phyloP scores from a whole-genome alignment of 2,113 vertebrate species.

The Pomatorhinus ruficollis region DNA sequence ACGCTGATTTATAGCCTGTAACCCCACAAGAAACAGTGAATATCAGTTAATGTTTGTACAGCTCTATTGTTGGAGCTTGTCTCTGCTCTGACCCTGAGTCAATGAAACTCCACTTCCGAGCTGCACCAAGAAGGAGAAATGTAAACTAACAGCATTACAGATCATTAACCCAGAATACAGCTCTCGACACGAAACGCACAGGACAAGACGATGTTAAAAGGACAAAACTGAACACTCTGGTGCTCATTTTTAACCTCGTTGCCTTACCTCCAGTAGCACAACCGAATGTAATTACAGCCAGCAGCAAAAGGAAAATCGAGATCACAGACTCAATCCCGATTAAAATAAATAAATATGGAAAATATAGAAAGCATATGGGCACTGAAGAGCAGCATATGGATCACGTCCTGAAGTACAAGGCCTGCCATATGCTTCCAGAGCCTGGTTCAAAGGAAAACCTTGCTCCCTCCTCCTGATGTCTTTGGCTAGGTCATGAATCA shows the following conservation, averaged over 20 bases:
- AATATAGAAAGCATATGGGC: slow-evolving; percentile 73
- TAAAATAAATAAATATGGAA: slow-evolving; percentile 68
- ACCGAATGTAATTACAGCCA: slow-evolving; percentile 66
- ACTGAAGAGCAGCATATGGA: slow-evolving; percentile 75
- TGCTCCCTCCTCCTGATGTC: slow-evolving; percentile 63
- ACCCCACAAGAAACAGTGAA: not conserved
- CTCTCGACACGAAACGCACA: not conserved
- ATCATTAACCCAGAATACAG: not conserved
- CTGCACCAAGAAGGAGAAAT: not conserved
- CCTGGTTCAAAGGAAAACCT: slow-evolving; percentile 61
- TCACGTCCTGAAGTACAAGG: slow-evolving; percentile 69
- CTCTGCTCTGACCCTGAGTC: not conserved
- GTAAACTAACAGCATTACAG: not conserved
- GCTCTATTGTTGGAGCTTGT: not conserved
- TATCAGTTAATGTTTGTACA: not conserved
- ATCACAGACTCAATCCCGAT: slow-evolving; percentile 57
- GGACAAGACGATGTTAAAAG: not conserved
- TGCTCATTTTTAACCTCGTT: not conserved
- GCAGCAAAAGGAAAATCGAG: slow-evolving; percentile 67
- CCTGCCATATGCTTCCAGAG: slow-evolving; percentile 75
- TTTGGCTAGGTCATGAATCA: slow-evolving; percentile 77
- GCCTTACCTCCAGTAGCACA: slow-evolving; percentile 50
- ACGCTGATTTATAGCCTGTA: not conserved
- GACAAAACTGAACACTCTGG: not conserved
- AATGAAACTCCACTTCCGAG: not conserved